Evolutionary conservation across 1,140 invertebrate genomes (phyloP).

Genomic region (Aphidius ervi): DNA sequence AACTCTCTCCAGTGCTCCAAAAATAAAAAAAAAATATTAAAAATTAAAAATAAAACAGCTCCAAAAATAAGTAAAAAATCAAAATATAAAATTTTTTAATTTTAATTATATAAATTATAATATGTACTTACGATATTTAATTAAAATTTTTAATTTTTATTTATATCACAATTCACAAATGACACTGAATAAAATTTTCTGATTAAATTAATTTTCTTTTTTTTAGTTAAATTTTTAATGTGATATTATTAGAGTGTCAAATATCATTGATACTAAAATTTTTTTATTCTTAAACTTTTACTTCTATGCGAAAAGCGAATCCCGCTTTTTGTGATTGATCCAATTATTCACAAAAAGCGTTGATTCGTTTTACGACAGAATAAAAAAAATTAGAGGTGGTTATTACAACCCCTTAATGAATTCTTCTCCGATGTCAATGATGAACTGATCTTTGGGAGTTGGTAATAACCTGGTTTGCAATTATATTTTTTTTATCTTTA

Average conservation of each 20-base stretch:
- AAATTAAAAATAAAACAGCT: too few species aligned
- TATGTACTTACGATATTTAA: too few species aligned
- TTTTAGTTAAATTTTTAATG: not conserved
- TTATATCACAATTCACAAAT: not conserved
- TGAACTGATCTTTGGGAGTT: too few species aligned
- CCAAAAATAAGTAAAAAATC: not conserved
- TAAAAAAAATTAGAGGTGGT: slow-evolving; percentile 6
- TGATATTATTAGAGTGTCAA: too few species aligned
- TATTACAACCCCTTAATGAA: not conserved
- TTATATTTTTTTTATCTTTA: too few species aligned
- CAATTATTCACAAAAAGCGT: slow-evolving; percentile 53
- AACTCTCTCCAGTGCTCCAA: slow-evolving; percentile 24
- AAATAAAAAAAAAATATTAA: too few species aligned
- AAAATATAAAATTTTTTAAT: not conserved
- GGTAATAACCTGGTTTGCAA: too few species aligned
- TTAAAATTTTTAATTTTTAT: not conserved
- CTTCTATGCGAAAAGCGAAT: slow-evolving; percentile 55
- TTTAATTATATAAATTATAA: too few species aligned
- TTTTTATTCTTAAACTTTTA: slow-evolving; percentile 8
- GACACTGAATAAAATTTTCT: not conserved
- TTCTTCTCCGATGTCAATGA: too few species aligned
- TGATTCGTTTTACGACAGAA: slow-evolving; percentile 54
- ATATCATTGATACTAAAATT: too few species aligned
- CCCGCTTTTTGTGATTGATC: slow-evolving; percentile 54
- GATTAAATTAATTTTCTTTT: slow-evolving; percentile 1